A percentile compares a stretch with the other conserved stretches of the same genome.
phyloP scores from a whole-genome alignment of 2,797 vertebrate species.

The Megaceryle alcyon region DNA sequence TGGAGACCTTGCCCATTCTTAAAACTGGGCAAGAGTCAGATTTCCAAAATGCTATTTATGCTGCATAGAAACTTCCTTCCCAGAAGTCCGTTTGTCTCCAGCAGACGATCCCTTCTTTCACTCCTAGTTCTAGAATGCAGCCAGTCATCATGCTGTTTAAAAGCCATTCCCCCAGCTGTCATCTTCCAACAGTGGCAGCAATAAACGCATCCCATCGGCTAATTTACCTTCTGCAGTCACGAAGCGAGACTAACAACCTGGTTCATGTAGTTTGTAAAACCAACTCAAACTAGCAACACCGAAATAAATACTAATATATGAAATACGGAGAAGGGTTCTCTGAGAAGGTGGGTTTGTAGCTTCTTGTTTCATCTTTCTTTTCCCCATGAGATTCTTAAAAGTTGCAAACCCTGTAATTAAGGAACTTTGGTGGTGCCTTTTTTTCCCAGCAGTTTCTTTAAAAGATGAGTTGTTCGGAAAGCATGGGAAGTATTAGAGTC shows the following conservation, averaged over 20 bases:
- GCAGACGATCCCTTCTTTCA: not conserved
- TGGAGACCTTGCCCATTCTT: not conserved
- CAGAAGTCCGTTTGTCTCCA: not conserved
- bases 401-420: not conserved
- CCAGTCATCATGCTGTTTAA: not conserved
- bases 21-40: not conserved
- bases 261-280: not conserved
- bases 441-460: conserved; percentile 32
- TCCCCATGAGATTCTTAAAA: not conserved
- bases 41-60: not conserved
- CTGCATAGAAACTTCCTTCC: not conserved
- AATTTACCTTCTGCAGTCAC: not conserved
- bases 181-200: not conserved
- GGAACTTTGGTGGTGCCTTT: not conserved
- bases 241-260: not conserved
- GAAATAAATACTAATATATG: not conserved
- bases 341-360: not conserved
- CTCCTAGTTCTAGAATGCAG: not conserved
- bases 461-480: conserved; percentile 14
- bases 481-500: conserved; percentile 39
- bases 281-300: not conserved
- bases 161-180: not conserved
- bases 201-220: not conserved
- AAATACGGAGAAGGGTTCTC: not conserved
- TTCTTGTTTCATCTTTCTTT: not conserved